phyloP scores from a whole-genome alignment of 1,140 invertebrate species.

The Nasonia longicornis region DNA sequence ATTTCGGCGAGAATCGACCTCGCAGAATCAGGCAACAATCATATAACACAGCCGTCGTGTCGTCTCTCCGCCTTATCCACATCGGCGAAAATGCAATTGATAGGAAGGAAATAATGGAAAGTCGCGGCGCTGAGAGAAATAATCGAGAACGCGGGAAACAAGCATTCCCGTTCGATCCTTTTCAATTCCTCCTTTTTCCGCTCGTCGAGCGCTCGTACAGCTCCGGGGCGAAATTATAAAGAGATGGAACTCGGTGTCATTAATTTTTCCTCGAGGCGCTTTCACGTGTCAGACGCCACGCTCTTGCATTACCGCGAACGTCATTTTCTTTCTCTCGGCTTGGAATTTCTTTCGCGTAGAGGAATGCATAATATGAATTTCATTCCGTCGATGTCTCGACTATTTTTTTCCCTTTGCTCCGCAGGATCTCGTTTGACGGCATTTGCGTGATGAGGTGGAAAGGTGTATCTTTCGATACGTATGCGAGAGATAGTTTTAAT shows the following conservation, averaged over 20 bases:
- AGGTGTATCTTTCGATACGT: too few species aligned
- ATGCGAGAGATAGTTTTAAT: background rate
- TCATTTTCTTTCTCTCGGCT: conserved; percentile 7
- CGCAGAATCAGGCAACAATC: too few species aligned
- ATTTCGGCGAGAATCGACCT: too few species aligned
- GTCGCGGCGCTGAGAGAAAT: background rate
- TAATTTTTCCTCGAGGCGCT: conserved; percentile 21
- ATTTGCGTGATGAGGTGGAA: background rate
- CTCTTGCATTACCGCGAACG: background rate
- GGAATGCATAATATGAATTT: background rate
- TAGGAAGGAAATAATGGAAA: background rate
- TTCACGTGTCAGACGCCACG: background rate
- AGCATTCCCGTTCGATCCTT: background rate
- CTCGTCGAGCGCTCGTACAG: background rate
- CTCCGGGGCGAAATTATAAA: background rate
- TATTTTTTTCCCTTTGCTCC: background rate
- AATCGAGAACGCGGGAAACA: background rate
- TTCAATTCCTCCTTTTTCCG: background rate
- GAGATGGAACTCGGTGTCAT: conserved; percentile 12
- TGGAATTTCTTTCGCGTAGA: background rate
- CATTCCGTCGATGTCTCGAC: background rate
- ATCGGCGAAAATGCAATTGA: background rate
- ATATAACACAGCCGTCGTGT: too few species aligned
- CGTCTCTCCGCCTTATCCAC: too few species aligned
- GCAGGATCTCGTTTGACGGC: background rate